Evolutionary conservation across 2,888 invertebrate species (phyloP).

Genomic region (Ectropis crepuscularia): DNA sequence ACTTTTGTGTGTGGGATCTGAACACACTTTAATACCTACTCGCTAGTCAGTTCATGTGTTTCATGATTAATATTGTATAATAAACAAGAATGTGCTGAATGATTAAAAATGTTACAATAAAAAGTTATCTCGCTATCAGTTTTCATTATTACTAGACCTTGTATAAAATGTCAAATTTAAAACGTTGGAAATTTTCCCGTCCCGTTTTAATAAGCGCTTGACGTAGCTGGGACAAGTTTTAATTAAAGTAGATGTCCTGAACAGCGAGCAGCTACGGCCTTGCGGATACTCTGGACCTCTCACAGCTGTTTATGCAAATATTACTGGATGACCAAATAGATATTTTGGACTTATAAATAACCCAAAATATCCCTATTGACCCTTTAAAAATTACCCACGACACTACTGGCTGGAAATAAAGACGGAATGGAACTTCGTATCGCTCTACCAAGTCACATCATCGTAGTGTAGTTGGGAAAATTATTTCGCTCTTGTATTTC

Average conservation of each 20-base stretch:
- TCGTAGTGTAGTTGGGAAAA: too few relatives aligned
- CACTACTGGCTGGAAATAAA: too few relatives aligned
- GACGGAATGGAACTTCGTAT: too few relatives aligned
- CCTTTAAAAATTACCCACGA: too few relatives aligned
- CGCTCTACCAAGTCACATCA: too few relatives aligned
- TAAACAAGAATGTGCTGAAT: not conserved
- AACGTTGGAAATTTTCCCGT: slow-evolving; percentile 11
- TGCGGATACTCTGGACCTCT: slow-evolving; percentile 62
- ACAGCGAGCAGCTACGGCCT: slow-evolving; percentile 47
- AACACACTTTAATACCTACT: too few relatives aligned
- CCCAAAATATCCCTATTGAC: too few relatives aligned
- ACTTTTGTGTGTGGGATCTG: too few relatives aligned
- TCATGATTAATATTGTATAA: too few relatives aligned
- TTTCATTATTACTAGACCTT: slow-evolving; percentile 4
- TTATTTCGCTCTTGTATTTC: too few relatives aligned
- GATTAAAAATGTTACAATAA: slow-evolving; percentile 5
- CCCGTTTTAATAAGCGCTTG: slow-evolving; percentile 20
- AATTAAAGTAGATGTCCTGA: slow-evolving; percentile 77
- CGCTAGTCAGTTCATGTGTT: too few relatives aligned
- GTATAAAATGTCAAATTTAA: slow-evolving; percentile 5
- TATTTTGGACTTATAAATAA: slow-evolving; percentile 15
- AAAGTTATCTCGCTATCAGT: slow-evolving; percentile 3
- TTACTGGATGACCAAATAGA: slow-evolving; percentile 12
- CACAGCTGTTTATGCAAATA: slow-evolving; percentile 56
- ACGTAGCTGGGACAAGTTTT: slow-evolving; percentile 64